These are phyloP conservation scores for Microcebus jonahi DNA, from an alignment of 2,113 vertebrate genomes.

Conservation along the genomic window DNA sequence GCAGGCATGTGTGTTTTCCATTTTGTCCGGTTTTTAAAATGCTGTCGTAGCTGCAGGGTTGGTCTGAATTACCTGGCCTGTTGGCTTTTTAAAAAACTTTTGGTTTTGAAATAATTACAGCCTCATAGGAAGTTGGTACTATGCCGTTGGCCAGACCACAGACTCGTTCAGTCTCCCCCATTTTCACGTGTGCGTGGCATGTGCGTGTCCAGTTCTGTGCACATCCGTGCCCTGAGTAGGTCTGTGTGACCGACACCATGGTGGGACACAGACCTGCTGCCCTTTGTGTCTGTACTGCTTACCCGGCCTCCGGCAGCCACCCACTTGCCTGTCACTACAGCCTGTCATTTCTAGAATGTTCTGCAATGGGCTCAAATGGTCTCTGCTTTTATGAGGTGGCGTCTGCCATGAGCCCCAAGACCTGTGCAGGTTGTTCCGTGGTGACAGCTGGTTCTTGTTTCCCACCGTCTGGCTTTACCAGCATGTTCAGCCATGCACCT, in stretches of 20 bases:
- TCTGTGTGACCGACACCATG: no score
- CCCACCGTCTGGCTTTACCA: not conserved
- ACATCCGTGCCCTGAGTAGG: not conserved
- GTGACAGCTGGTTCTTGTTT: not conserved
- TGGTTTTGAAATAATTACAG: not conserved
- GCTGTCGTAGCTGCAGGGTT: not conserved
- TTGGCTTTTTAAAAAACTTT: not conserved
- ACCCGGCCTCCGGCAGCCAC: no score
- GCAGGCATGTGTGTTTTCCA: not conserved
- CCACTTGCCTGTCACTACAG: rapidly evolving
- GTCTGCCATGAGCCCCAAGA: not conserved
- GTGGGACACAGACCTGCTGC: not conserved
- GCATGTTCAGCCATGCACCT: not conserved
- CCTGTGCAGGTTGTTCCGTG: not conserved
- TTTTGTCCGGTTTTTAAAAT: not conserved
- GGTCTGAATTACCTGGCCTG: not conserved
- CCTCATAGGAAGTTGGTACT: not conserved
- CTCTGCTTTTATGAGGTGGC: not conserved
- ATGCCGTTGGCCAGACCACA: not conserved
- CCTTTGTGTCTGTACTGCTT: rapidly evolving
- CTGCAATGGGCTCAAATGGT: not conserved
- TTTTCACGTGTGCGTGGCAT: not conserved
- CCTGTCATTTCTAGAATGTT: not conserved
- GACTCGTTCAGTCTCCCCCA: not conserved
- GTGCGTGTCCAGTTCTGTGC: not conserved